phyloP scores from a whole-genome alignment of 1,140 invertebrate species.

The Leptinotarsa texana region DNA sequence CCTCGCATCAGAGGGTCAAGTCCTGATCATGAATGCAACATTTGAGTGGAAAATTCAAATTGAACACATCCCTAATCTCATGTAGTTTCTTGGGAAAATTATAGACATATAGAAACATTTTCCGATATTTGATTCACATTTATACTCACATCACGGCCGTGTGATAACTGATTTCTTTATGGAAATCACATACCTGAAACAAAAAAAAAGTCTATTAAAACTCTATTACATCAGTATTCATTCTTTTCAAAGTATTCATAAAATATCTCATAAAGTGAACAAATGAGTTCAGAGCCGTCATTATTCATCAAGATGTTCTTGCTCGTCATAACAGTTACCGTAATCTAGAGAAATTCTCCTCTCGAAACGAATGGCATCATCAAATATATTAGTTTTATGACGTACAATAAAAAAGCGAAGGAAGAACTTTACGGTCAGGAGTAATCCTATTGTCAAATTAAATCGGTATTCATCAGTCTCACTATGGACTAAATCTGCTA shows the following conservation, averaged over 20 bases:
- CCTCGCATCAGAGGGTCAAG: no score
- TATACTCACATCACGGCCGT: no score
- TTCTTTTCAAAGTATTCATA: conserved; percentile 1
- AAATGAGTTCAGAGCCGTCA: neutral
- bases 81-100: no score
- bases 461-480: neutral
- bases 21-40: no score
- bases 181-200: neutral
- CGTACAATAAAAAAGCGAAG: neutral
- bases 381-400: neutral
- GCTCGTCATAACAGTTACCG: neutral
- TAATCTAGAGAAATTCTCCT: neutral
- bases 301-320: neutral
- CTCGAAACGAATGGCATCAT: neutral
- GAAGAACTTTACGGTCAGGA: neutral
- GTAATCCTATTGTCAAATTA: conserved; percentile 6
- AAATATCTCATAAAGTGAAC: neutral
- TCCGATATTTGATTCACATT: no score
- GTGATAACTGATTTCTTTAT: neutral
- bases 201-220: neutral
- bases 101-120: no score
- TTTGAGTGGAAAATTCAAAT: no score
- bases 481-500: neutral
- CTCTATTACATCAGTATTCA: neutral
- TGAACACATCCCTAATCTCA: no score